Percentiles rank a stretch among this genome's conserved stretches.
phyloP scores from a whole-genome alignment of 2,888 invertebrate species.

The Philereme transversata region DNA sequence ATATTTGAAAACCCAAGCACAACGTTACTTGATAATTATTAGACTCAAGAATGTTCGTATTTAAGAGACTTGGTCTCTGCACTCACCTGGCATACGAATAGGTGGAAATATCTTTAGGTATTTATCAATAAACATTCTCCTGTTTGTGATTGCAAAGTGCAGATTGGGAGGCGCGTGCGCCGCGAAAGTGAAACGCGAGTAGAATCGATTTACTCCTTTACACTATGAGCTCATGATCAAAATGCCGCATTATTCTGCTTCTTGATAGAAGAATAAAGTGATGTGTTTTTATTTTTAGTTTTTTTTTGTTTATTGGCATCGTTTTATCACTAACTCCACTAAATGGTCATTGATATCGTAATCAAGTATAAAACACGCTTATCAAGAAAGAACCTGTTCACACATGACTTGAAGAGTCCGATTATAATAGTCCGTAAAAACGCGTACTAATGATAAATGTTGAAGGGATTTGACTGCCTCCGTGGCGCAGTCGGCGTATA shows the following conservation, averaged over 20 bases:
- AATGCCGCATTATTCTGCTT: conserved; percentile 7
- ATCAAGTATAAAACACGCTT: too few relatives aligned
- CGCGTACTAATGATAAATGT: too few relatives aligned
- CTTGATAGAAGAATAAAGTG: too few relatives aligned
- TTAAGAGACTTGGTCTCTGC: conserved; percentile 31
- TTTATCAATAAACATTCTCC: conserved; percentile 55
- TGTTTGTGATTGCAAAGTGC: conserved; percentile 56
- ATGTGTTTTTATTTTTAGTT: too few relatives aligned
- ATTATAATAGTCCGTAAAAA: too few relatives aligned
- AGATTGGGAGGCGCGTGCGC: conserved; percentile 50
- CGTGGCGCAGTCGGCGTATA: too few relatives aligned
- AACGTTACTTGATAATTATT: background rate
- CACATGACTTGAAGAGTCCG: too few relatives aligned
- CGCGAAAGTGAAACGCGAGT: conserved; percentile 68
- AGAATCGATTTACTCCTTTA: conserved; percentile 46
- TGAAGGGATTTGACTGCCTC: too few relatives aligned
- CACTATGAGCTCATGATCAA: conserved; percentile 13
- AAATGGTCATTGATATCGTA: too few relatives aligned
- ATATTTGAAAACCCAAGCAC: background rate
- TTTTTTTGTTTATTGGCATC: too few relatives aligned
- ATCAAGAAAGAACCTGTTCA: too few relatives aligned
- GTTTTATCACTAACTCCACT: too few relatives aligned
- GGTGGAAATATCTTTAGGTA: conserved; percentile 42
- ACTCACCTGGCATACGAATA: conserved; percentile 35
- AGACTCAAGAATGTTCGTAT: conserved; percentile 29